Percentiles rank a stretch among this genome's conserved stretches.
These are phyloP conservation scores for Propsilocerus akamusi DNA, from an alignment of 1,140 invertebrate species.

Conservation along the genomic window DNA sequence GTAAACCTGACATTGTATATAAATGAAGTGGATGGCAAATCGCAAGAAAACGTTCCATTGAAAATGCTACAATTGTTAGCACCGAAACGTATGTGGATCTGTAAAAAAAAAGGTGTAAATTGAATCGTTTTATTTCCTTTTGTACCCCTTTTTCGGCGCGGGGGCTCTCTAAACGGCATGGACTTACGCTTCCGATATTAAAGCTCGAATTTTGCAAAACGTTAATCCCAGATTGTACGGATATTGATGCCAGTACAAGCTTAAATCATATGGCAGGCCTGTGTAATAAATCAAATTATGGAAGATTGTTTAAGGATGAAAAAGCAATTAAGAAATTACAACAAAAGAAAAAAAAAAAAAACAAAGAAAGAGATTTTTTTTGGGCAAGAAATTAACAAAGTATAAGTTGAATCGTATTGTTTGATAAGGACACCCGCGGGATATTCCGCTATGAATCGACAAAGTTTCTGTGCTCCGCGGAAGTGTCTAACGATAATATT, in stretches of 20 bases:
- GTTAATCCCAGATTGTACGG: slow-evolving; percentile 67
- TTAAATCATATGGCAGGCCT: slow-evolving; percentile 79
- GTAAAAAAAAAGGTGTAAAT: slow-evolving; percentile 13
- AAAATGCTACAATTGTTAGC: slow-evolving; percentile 77
- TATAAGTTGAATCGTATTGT: too few species aligned
- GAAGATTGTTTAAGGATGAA: neutral
- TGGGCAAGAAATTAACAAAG: neutral
- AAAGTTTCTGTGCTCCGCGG: too few species aligned
- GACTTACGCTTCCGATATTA: slow-evolving; percentile 70
- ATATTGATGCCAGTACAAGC: slow-evolving; percentile 83
- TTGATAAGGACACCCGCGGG: too few species aligned
- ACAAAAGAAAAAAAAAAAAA: neutral
- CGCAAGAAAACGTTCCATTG: slow-evolving; percentile 71
- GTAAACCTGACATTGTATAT: slow-evolving; percentile 60
- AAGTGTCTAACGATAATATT: too few species aligned
- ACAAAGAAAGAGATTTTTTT: too few species aligned
- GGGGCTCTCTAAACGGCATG: too few species aligned
- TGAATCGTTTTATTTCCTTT: neutral
- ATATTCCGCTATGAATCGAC: too few species aligned
- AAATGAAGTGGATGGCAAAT: slow-evolving; percentile 76
- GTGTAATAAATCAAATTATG: slow-evolving; percentile 22
- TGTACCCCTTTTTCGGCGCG: neutral
- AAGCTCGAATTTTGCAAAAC: slow-evolving; percentile 69
- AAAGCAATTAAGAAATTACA: neutral
- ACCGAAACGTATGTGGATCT: slow-evolving; percentile 79